phyloP scores from a whole-genome alignment of 2,113 vertebrate genomes.

The Oryzias melastigma region DNA sequence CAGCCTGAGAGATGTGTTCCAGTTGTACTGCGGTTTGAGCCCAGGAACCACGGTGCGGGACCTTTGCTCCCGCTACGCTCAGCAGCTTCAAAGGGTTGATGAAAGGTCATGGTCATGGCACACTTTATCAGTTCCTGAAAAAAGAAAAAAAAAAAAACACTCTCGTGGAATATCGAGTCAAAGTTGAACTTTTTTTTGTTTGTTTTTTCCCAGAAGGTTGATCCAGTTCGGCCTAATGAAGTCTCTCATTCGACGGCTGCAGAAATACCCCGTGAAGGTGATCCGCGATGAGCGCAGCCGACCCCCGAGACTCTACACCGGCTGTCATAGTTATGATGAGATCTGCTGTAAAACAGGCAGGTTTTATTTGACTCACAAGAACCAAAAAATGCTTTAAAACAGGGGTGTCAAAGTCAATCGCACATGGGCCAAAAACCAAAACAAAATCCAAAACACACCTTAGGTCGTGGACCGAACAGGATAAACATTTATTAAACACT shows the following conservation, averaged over 20 bases:
- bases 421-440: no score
- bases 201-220: slow-evolving; percentile 80
- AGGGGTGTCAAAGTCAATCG: no score
- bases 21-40: slow-evolving; percentile 78
- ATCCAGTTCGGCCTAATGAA: slow-evolving; percentile 98
- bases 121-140: slow-evolving; percentile 15
- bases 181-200: background rate
- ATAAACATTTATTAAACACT: no score
- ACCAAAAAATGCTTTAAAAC: background rate
- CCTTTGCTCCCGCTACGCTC: slow-evolving; percentile 85
- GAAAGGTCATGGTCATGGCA: slow-evolving; percentile 81
- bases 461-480: no score
- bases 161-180: slow-evolving; percentile 1
- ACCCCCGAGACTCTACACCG: slow-evolving; percentile 89
- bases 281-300: slow-evolving; percentile 85
- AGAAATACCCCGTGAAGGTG: slow-evolving; percentile 94
- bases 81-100: slow-evolving; percentile 92
- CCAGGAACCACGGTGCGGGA: slow-evolving; percentile 79
- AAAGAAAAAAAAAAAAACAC: slow-evolving; percentile 1
- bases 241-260: slow-evolving; percentile 90
- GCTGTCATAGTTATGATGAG: slow-evolving; percentile 96
- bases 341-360: slow-evolving; percentile 98
- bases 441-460: no score
- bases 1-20: slow-evolving; percentile 86
- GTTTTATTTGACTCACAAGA: slow-evolving; percentile 18